Conservation (phyloP, 2,888 invertebrate genomes). For the Pardosa pseudoannulata region DNA sequence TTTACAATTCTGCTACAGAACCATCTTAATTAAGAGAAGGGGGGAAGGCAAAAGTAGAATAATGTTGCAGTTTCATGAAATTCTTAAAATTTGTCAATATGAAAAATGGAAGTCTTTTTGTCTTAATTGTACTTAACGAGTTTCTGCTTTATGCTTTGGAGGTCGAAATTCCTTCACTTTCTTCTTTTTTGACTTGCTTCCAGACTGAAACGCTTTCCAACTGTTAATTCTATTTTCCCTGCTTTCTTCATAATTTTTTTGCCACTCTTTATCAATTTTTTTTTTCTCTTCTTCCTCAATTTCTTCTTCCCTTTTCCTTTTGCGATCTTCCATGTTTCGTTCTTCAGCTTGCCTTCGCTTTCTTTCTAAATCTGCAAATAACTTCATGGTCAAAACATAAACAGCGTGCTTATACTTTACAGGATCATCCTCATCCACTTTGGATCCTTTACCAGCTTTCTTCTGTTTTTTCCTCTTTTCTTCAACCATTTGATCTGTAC, state of each 20-base stretch:
- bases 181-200: slow-evolving; percentile 85
- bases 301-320: slow-evolving; percentile 94
- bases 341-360: slow-evolving; percentile 90
- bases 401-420: slow-evolving; percentile 87
- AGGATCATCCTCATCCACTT: slow-evolving; percentile 85
- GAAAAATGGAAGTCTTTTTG: background rate
- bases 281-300: slow-evolving; percentile 93
- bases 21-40: no score
- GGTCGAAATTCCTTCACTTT: slow-evolving; percentile 91
- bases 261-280: slow-evolving; percentile 96
- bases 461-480: slow-evolving; percentile 96
- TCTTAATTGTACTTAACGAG: slow-evolving; percentile 84
- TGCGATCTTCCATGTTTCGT: slow-evolving; percentile 93
- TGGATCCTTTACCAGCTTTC: slow-evolving; percentile 85
- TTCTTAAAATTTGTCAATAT: background rate
- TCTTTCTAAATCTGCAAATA: slow-evolving; percentile 96
- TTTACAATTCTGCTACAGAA: no score
- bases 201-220: slow-evolving; percentile 92
- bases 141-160: slow-evolving; percentile 94
- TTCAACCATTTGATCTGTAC: slow-evolving; percentile 93
- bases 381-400: slow-evolving; percentile 99
- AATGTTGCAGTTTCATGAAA: no score
- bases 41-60: no score
- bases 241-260: slow-evolving; percentile 98
- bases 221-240: slow-evolving; percentile 93